Conservation (phyloP, 2,888 invertebrate genomes). For the Oscheius sp. region DNA sequence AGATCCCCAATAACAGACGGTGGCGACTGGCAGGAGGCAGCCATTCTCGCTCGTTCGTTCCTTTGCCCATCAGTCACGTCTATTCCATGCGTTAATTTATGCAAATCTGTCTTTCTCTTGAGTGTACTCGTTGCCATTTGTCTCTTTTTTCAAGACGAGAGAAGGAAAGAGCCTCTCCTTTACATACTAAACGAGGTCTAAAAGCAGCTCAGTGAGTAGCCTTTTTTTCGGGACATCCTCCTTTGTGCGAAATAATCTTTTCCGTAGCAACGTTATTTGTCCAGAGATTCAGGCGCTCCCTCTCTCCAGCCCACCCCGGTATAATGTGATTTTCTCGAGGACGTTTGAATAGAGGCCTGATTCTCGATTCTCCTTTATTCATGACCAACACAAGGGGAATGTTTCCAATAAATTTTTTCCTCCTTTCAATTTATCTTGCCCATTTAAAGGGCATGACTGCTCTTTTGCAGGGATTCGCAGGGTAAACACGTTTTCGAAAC, state of each 20-base stretch:
- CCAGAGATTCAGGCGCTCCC: not conserved
- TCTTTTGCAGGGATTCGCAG: not conserved
- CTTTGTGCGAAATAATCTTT: conserved; percentile 2
- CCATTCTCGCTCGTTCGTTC: conserved; percentile 22
- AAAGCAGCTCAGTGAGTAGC: too few relatives aligned
- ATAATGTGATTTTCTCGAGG: conserved; percentile 18
- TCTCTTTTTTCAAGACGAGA: conserved; percentile 23
- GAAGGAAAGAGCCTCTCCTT: not conserved
- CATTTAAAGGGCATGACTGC: not conserved
- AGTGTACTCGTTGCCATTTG: conserved; percentile 34
- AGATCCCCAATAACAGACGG: too few relatives aligned
- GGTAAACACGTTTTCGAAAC: not conserved
- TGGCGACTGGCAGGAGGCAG: conserved; percentile 3
- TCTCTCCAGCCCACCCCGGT: conserved; percentile 1
- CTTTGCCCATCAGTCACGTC: conserved; percentile 31
- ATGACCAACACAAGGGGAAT: conserved; percentile 1
- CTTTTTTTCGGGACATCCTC: not conserved
- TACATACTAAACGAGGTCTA: too few relatives aligned
- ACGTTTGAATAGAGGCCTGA: conserved; percentile 21
- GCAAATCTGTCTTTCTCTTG: conserved; percentile 34
- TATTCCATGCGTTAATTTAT: conserved; percentile 33
- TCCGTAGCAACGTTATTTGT: not conserved
- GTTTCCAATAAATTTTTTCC: not conserved
- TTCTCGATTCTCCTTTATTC: conserved; percentile 21
- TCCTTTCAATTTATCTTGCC: not conserved